These are phyloP conservation scores for Acipenser oxyrinchus DNA, from an alignment of 2,797 vertebrate species.

Conservation along the genomic window DNA sequence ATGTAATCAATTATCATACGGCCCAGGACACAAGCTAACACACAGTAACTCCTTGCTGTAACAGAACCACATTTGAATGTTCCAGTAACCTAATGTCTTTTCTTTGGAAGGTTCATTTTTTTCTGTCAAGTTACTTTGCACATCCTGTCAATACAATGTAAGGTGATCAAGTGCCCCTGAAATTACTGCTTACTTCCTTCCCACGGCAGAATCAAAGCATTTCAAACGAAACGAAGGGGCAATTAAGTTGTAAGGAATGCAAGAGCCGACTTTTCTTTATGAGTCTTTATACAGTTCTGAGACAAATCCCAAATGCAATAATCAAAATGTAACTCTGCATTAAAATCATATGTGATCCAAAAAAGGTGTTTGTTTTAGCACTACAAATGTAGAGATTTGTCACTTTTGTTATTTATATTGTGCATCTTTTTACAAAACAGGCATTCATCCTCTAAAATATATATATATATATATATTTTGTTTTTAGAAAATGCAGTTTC, in stretches of 20 bases:
- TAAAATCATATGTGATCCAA: not conserved
- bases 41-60: too few relatives aligned
- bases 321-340: not conserved
- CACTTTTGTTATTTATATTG: too few relatives aligned
- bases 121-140: conserved; percentile 14
- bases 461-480: too few relatives aligned
- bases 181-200: conserved; percentile 9
- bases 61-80: too few relatives aligned
- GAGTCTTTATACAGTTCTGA: not conserved
- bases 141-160: conserved; percentile 12
- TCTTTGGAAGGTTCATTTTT: not conserved
- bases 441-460: too few relatives aligned
- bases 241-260: conserved; percentile 11
- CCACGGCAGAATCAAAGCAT: conserved; percentile 16
- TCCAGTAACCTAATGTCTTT: too few relatives aligned
- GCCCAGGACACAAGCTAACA: too few relatives aligned
- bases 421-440: not conserved
- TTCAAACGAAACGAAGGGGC: conserved; percentile 9
- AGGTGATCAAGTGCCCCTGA: conserved; percentile 14
- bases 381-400: too few relatives aligned
- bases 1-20: too few relatives aligned
- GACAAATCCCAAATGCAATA: not conserved
- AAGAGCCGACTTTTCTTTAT: not conserved
- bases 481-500: too few relatives aligned
- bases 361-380: too few relatives aligned